Evolutionary conservation across 1,140 invertebrate genomes (phyloP).

Genomic region (Eupeodes corollae): DNA sequence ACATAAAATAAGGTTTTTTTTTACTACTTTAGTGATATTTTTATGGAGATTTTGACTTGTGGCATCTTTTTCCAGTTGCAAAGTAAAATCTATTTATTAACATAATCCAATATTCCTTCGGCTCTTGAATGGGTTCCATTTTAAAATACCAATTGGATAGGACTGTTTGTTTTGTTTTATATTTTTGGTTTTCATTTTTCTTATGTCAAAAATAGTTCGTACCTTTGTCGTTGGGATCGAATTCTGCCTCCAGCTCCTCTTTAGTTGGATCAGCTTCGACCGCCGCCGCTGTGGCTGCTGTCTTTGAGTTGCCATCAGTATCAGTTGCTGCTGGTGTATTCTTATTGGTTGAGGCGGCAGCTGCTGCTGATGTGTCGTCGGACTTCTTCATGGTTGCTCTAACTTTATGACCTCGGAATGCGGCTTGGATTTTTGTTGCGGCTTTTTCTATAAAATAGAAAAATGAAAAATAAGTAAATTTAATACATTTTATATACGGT

Average conservation of each 20-base stretch:
- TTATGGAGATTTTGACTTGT: too few species aligned
- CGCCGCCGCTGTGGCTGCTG: conserved; percentile 18
- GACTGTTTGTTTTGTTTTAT: too few species aligned
- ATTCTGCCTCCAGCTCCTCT: conserved; percentile 62
- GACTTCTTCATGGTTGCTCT: conserved; percentile 48
- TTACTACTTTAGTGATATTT: too few species aligned
- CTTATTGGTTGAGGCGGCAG: conserved; percentile 8
- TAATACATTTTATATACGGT: too few species aligned
- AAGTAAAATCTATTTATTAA: too few species aligned
- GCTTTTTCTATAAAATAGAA: conserved; percentile 42
- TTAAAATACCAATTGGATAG: too few species aligned
- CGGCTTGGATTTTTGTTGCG: conserved; percentile 59
- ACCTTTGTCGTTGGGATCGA: conserved; percentile 67
- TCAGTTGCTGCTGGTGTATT: conserved; percentile 24
- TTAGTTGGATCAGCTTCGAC: conserved; percentile 48
- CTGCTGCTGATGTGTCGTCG: conserved; percentile 21
- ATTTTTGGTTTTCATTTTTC: too few species aligned
- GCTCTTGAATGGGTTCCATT: too few species aligned
- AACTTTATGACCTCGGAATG: conserved; percentile 56
- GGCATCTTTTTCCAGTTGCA: too few species aligned
- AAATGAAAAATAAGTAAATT: background rate
- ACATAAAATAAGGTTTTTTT: too few species aligned
- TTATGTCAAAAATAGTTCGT: background rate
- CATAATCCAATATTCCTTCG: too few species aligned
- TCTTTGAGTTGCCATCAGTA: conserved; percentile 8